These are phyloP conservation scores for Orcinus orca DNA, from an alignment of 2,113 vertebrate species.

Conservation along the genomic window DNA sequence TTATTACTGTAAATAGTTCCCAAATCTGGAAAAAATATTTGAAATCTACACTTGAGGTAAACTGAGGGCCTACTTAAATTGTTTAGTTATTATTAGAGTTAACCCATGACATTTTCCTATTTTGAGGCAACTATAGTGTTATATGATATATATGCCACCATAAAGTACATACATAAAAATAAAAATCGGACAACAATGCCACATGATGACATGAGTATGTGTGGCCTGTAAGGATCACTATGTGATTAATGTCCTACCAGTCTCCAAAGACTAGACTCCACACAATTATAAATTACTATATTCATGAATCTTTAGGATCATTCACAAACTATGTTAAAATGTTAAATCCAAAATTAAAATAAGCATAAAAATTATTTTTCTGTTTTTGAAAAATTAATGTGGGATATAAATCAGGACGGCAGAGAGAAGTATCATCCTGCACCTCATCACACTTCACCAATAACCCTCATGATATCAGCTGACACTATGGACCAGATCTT, in stretches of 20 bases:
- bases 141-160: background rate
- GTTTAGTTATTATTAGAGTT: background rate
- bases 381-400: background rate
- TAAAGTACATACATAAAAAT: background rate
- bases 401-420: background rate
- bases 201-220: background rate
- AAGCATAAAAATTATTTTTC: background rate
- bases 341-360: background rate
- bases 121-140: background rate
- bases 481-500: background rate
- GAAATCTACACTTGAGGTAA: slow-evolving; percentile 35
- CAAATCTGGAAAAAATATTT: slow-evolving; percentile 27
- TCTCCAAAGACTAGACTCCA: background rate
- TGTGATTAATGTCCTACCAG: background rate
- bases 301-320: background rate
- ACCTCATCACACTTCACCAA: background rate
- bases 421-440: background rate
- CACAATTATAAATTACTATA: background rate
- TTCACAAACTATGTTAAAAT: background rate
- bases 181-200: background rate
- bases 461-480: background rate
- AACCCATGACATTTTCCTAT: background rate
- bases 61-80: slow-evolving; percentile 3
- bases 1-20: slow-evolving; percentile 28
- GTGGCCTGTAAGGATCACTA: background rate